These are phyloP conservation scores for Caenorhabditis plicata DNA, from an alignment of 2,888 invertebrate genomes.

Conservation along the genomic window DNA sequence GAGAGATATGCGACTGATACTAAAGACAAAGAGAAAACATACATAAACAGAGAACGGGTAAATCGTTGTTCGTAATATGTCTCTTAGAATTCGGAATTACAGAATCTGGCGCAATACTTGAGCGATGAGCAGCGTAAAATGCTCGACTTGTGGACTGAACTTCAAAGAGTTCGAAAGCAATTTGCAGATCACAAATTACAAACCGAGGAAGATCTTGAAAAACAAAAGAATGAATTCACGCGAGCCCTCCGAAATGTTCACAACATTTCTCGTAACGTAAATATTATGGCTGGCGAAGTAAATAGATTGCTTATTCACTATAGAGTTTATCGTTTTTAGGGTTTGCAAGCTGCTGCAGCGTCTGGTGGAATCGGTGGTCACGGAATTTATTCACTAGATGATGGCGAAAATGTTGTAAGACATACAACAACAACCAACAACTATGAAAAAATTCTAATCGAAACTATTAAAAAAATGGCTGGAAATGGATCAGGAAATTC, in stretches of 20 bases:
- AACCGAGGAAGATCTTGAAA: slow-evolving; percentile 52
- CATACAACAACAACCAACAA: slow-evolving; percentile 52
- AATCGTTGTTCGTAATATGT: not conserved
- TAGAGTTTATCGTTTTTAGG: not conserved
- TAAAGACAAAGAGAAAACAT: slow-evolving; percentile 59
- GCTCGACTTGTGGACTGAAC: slow-evolving; percentile 63
- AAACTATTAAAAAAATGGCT: slow-evolving; percentile 45
- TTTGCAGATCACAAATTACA: slow-evolving; percentile 55
- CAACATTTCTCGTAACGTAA: slow-evolving; percentile 28
- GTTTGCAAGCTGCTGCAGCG: not conserved
- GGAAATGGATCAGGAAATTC: slow-evolving; percentile 23
- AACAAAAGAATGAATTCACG: slow-evolving; percentile 54
- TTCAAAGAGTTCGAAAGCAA: slow-evolving; percentile 62
- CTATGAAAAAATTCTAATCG: slow-evolving; percentile 50
- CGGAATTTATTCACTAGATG: slow-evolving; percentile 13
- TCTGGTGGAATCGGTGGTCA: slow-evolving; percentile 15
- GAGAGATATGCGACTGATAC: slow-evolving; percentile 54
- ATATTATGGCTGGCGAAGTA: slow-evolving; percentile 15
- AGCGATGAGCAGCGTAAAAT: slow-evolving; percentile 64
- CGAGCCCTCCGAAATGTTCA: slow-evolving; percentile 47
- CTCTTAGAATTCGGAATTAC: too few relatives aligned
- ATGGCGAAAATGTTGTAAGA: slow-evolving; percentile 25
- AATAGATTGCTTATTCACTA: not conserved
- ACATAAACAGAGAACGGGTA: slow-evolving; percentile 49
- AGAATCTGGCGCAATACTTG: slow-evolving; percentile 63